A percentile compares a stretch with the other conserved stretches of the same genome.
Evolutionary conservation across 1,140 invertebrate species (phyloP).

Genomic region (Diorhabda sublineata): DNA sequence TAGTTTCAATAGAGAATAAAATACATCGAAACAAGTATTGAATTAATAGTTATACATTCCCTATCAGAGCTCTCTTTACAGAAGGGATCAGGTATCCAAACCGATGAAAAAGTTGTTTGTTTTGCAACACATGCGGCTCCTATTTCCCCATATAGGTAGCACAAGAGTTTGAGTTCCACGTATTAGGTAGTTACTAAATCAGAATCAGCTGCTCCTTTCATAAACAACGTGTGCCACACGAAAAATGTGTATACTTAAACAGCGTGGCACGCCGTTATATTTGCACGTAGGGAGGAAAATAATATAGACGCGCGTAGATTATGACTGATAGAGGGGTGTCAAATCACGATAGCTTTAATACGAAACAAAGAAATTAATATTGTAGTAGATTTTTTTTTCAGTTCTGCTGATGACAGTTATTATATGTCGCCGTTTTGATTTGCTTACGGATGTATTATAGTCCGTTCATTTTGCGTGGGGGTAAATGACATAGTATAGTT

Average conservation of each 20-base stretch:
- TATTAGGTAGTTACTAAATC: slow-evolving; percentile 28
- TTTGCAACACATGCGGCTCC: slow-evolving; percentile 30
- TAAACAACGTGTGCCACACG: slow-evolving; percentile 27
- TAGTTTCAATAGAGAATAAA: too few species aligned
- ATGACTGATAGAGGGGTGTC: slow-evolving; percentile 7
- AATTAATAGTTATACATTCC: too few species aligned
- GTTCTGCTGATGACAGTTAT: not conserved
- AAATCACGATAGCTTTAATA: not conserved
- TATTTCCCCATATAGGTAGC: slow-evolving; percentile 11
- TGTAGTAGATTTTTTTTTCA: not conserved
- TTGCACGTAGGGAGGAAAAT: slow-evolving; percentile 15
- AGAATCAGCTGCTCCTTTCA: slow-evolving; percentile 34
- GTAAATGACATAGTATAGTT: too few species aligned
- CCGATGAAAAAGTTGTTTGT: slow-evolving; percentile 35
- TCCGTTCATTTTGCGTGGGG: too few species aligned
- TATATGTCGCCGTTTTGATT: not conserved
- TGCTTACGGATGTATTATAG: too few species aligned
- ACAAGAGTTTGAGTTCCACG: slow-evolving; percentile 18
- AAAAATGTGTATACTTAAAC: slow-evolving; percentile 21
- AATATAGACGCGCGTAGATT: slow-evolving; percentile 8
- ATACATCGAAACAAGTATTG: too few species aligned
- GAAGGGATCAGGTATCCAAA: slow-evolving; percentile 32
- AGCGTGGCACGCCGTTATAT: slow-evolving; percentile 5
- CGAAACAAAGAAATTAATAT: not conserved
- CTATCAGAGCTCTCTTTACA: not conserved